Conservation (phyloP, 2,113 vertebrate species). For the Mus musculus region DNA sequence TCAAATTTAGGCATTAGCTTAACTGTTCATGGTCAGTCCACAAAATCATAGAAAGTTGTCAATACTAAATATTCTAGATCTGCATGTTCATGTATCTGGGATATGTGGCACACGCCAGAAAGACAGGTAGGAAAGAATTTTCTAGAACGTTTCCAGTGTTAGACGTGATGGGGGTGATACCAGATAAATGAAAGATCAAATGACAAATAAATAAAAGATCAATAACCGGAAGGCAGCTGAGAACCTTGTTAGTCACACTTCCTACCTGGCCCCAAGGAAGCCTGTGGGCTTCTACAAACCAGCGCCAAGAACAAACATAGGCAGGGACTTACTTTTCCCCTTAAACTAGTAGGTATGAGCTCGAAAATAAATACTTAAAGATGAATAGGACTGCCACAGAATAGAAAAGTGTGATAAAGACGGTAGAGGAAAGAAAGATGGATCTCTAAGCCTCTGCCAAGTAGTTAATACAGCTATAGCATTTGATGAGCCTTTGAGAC, state of each 20-base stretch:
- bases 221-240: constrained; percentile 61
- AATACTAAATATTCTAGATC: not conserved
- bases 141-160: constrained; percentile 24
- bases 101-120: not conserved
- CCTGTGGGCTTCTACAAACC: not conserved
- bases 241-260: constrained; percentile 24
- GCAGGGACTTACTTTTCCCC: constrained; percentile 27
- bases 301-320: constrained; percentile 38
- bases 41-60: not conserved
- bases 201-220: constrained; percentile 74
- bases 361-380: constrained; percentile 50
- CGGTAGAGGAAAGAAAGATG: not conserved
- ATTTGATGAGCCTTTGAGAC: not conserved
- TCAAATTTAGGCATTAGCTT: not conserved
- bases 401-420: not conserved
- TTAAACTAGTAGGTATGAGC: constrained; percentile 11
- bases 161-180: constrained; percentile 33
- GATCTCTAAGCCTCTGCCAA: not conserved
- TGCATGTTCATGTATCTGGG: not conserved
- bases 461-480: not conserved
- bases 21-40: not conserved
- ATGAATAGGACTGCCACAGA: not conserved
- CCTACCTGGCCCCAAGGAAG: not conserved
- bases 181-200: constrained; percentile 76
- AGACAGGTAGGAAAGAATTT: constrained; percentile 9